Conservation (phyloP, 92 coral and sea anemone genomes). For the Epizoanthus illoricatus region DNA sequence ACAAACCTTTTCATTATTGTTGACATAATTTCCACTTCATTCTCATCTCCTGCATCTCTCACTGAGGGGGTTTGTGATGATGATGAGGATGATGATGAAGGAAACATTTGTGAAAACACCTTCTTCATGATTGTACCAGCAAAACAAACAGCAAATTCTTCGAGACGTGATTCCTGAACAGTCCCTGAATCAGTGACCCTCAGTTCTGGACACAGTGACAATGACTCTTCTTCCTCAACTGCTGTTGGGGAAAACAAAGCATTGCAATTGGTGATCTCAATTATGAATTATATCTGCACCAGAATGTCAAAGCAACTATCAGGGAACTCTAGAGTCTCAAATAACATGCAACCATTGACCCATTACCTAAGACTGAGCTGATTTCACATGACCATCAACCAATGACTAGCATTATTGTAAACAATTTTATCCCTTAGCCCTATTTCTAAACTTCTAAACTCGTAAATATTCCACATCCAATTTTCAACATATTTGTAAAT, state of each 20-base stretch:
- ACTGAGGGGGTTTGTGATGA: background rate
- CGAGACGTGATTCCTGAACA: background rate
- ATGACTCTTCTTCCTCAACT: background rate
- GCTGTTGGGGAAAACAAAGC: background rate
- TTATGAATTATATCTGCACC: too few relatives aligned
- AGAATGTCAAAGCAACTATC: too few relatives aligned
- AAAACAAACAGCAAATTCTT: constrained; percentile 8
- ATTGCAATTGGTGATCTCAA: background rate
- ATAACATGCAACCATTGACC: too few relatives aligned
- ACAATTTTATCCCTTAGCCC: too few relatives aligned
- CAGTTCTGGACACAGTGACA: background rate
- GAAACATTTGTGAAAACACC: constrained; percentile 7
- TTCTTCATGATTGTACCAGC: background rate
- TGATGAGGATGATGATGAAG: background rate
- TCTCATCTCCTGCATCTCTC: background rate
- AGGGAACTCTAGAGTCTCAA: too few relatives aligned
- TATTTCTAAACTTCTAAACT: too few relatives aligned
- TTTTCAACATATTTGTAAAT: too few relatives aligned
- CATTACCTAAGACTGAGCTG: too few relatives aligned
- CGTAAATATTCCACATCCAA: too few relatives aligned
- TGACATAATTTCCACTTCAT: constrained; percentile 1
- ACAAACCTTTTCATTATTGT: constrained; percentile 28
- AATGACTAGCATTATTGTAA: too few relatives aligned
- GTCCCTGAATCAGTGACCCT: background rate
- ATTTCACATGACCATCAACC: too few relatives aligned